A percentile compares a stretch with the other conserved stretches of the same genome.
These are phyloP conservation scores for Chlamydotis undulata DNA, from an alignment of 2,113 vertebrate genomes.

Conservation along the genomic window DNA sequence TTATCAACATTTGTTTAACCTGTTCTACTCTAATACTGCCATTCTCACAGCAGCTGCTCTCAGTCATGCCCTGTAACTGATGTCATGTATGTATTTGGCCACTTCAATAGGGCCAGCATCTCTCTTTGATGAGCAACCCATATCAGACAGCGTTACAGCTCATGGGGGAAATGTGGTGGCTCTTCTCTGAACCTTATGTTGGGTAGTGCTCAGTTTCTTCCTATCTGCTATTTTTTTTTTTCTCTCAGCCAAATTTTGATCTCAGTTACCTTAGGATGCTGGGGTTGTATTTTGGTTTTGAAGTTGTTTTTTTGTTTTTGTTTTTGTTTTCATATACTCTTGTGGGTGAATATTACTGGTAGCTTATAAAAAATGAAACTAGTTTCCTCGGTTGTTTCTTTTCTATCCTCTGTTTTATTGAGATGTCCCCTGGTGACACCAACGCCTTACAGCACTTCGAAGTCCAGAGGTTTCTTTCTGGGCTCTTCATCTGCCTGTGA, in stretches of 20 bases:
- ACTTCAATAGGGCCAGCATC: neutral
- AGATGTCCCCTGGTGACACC: neutral
- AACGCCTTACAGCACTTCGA: neutral
- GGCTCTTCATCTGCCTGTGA: neutral
- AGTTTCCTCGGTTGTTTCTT: neutral
- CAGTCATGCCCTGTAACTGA: neutral
- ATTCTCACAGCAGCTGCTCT: neutral
- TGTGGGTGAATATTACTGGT: neutral
- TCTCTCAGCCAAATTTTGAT: neutral
- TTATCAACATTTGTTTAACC: neutral
- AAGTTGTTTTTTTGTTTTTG: fast-evolving
- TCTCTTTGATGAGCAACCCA: neutral
- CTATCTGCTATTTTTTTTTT: neutral
- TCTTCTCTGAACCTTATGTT: neutral
- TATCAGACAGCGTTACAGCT: neutral
- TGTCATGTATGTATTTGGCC: neutral
- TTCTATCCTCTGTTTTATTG: neutral
- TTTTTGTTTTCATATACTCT: fast-evolving
- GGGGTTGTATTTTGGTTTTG: neutral
- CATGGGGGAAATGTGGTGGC: neutral
- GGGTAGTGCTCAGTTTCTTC: neutral
- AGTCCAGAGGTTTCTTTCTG: neutral
- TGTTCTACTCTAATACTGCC: neutral
- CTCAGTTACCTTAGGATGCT: neutral
- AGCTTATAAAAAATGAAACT: neutral